Percentiles rank a stretch among this genome's conserved stretches.
These are phyloP conservation scores for Paradoxurus hermaphroditus DNA, from an alignment of 2,113 vertebrate genomes.

Conservation along the genomic window DNA sequence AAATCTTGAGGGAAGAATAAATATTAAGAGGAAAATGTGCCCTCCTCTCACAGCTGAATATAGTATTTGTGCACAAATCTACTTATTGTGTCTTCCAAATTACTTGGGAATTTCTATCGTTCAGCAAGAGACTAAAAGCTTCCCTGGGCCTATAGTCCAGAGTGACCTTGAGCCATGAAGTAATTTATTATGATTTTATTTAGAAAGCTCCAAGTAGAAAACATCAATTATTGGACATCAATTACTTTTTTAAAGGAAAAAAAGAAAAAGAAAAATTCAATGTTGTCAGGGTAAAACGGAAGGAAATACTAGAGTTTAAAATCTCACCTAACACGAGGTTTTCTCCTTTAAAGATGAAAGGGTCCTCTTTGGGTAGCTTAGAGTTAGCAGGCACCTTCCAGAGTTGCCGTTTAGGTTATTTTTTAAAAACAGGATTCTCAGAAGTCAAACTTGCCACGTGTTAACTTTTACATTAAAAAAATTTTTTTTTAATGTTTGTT, in stretches of 20 bases:
- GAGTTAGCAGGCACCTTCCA: neutral
- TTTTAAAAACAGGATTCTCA: neutral
- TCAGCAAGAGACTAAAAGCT: constrained; percentile 3
- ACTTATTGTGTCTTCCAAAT: neutral
- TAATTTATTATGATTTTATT: constrained; percentile 51
- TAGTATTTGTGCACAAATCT: neutral
- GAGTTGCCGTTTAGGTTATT: neutral
- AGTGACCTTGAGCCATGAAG: neutral
- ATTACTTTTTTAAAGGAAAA: constrained; percentile 8
- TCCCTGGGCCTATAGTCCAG: neutral
- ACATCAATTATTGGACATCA: neutral
- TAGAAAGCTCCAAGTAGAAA: constrained; percentile 37
- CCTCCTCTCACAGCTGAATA: neutral
- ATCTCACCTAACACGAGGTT: neutral
- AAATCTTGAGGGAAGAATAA: neutral
- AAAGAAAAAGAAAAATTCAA: neutral
- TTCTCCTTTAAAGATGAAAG: constrained; percentile 36
- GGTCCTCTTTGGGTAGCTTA: neutral
- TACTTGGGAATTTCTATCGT: neutral
- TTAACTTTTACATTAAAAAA: neutral
- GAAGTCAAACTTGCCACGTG: neutral
- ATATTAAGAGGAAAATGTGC: neutral
- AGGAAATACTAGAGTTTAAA: constrained; percentile 29
- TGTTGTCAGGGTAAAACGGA: neutral
- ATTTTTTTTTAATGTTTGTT: too few species aligned